Conservation (phyloP, 2,888 invertebrate genomes). For the Malthinus flaveolus region DNA sequence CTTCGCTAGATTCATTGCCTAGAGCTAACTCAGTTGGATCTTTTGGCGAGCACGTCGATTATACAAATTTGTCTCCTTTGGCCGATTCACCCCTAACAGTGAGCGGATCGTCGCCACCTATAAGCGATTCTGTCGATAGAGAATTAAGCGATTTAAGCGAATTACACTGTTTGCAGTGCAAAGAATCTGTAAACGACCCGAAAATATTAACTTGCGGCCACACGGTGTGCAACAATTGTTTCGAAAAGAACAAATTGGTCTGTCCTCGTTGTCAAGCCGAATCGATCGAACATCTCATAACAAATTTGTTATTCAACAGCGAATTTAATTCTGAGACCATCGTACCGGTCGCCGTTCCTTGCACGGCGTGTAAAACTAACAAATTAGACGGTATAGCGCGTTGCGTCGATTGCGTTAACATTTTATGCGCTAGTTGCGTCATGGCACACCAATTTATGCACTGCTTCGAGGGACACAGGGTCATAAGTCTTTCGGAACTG, state of each 20-base stretch:
- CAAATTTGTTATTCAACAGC: constrained; percentile 47
- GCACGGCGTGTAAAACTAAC: constrained; percentile 96
- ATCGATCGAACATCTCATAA: constrained; percentile 56
- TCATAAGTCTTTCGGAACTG: constrained; percentile 70
- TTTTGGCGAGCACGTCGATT: constrained; percentile 78
- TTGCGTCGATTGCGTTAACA: constrained; percentile 95
- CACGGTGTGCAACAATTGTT: constrained; percentile 81
- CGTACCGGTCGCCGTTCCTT: constrained; percentile 64
- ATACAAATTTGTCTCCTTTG: constrained; percentile 63
- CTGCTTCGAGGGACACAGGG: constrained; percentile 96
- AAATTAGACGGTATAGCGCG: constrained; percentile 93
- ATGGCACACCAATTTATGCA: constrained; percentile 99
- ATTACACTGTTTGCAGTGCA: constrained; percentile 69
- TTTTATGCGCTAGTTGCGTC: constrained; percentile 95
- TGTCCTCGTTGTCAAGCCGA: constrained; percentile 69
- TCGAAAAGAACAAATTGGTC: constrained; percentile 76
- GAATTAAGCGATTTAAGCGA: constrained; percentile 48
- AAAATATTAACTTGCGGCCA: constrained; percentile 84
- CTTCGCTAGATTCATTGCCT: constrained; percentile 89
- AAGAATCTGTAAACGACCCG: constrained; percentile 73
- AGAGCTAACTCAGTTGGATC: constrained; percentile 92
- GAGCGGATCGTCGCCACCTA: constrained; percentile 86
- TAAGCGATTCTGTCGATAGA: constrained; percentile 80
- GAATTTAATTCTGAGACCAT: constrained; percentile 52
- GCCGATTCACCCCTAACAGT: constrained; percentile 77